Conservation (phyloP, 2,888 invertebrate genomes). For the Bembecia ichneumoniformis region DNA sequence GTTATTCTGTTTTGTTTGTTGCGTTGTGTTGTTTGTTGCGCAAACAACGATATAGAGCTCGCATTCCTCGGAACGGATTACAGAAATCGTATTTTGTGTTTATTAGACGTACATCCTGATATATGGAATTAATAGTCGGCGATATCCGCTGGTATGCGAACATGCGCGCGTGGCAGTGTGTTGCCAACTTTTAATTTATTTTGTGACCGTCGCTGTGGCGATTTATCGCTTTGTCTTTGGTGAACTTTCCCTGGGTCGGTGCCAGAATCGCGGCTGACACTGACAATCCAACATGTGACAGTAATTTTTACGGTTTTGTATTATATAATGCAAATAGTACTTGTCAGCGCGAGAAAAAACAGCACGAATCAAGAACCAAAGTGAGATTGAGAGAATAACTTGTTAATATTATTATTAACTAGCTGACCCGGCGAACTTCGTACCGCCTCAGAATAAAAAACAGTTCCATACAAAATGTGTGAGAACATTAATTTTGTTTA, state of each 20-base stretch:
- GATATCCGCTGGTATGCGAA: constrained; percentile 14
- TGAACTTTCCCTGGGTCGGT: background rate
- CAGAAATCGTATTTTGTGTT: background rate
- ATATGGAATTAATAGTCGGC: constrained; percentile 22
- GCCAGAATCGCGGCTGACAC: background rate
- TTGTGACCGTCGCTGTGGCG: constrained; percentile 7
- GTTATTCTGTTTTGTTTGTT: too few species aligned
- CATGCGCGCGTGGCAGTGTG: constrained; percentile 13
- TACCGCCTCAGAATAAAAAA: too few species aligned
- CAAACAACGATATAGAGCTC: too few species aligned
- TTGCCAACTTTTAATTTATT: constrained; percentile 34
- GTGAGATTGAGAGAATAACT: too few species aligned
- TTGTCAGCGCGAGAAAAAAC: too few species aligned
- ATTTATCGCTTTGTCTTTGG: constrained; percentile 25
- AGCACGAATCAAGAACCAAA: too few species aligned
- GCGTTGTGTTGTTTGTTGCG: too few species aligned
- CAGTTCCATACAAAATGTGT: too few species aligned
- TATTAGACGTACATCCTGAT: constrained; percentile 6
- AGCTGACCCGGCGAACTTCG: too few species aligned
- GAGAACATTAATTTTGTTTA: too few species aligned
- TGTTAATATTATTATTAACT: too few species aligned
- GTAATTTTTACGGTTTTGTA: background rate
- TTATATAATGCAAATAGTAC: too few species aligned
- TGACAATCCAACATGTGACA: background rate
- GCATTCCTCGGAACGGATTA: background rate